Conservation (phyloP, 2,113 vertebrate genomes). For the Eurystomus gularis region DNA sequence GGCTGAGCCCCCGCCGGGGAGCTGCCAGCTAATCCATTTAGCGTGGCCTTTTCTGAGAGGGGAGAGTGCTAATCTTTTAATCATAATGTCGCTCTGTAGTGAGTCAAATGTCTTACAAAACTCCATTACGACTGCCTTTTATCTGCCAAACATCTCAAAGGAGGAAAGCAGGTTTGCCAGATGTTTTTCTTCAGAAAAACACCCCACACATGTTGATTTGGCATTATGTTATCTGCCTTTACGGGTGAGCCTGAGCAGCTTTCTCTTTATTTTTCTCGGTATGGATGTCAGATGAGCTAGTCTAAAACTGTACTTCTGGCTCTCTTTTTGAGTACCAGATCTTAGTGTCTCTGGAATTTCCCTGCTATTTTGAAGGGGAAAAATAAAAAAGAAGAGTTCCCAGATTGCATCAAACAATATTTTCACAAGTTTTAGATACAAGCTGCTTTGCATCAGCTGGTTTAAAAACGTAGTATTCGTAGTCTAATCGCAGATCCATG, state of each 20-base stretch:
- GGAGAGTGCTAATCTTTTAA: not conserved
- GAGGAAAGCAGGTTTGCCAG: not conserved
- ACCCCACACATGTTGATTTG: not conserved
- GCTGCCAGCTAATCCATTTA: not conserved
- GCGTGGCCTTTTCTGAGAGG: not conserved
- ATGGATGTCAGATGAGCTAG: not conserved
- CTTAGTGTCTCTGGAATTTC: not conserved
- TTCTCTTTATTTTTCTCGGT: not conserved
- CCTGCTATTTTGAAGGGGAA: not conserved
- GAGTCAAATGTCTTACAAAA: not conserved
- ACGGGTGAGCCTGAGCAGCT: not conserved
- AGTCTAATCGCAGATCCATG: not conserved
- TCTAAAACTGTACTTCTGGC: not conserved
- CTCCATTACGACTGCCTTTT: not conserved
- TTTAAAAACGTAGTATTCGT: not conserved
- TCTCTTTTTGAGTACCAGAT: not conserved
- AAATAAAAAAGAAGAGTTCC: not conserved
- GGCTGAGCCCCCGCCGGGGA: not conserved
- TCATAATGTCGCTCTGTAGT: rapidly evolving
- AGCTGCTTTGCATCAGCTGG: not conserved
- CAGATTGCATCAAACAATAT: not conserved
- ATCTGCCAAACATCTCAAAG: not conserved
- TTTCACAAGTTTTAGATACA: not conserved
- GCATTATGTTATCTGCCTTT: not conserved
- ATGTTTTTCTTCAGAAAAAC: not conserved